Evolutionary conservation across 2,113 vertebrate genomes (phyloP), one percentile per base, ranked within the genome.

Genomic region (Geococcyx californianus): DNA sequence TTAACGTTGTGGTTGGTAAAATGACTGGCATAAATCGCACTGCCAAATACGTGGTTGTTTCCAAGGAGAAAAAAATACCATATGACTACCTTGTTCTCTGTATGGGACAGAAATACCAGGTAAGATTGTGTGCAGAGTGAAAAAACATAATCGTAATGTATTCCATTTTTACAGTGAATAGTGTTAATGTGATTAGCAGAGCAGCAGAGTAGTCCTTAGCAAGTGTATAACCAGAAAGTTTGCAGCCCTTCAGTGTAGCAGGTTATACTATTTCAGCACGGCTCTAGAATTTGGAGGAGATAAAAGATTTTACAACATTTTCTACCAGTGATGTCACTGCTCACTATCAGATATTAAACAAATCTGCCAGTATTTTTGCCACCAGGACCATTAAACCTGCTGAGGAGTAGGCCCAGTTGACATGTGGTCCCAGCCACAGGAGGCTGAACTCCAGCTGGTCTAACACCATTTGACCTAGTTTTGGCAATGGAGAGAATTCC

Each of bases 31-130:
- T 99, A 93, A 97, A 99, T 95, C 98, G 99, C 29, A 73, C 97
- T 67, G 98, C 98, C 96, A 99, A 99, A 92, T 96, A 98, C 2
- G 94, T 99, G 1, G 67, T 98, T 6, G 96, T 99, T 93, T 98
- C 98, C n/a, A 76, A 93, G 6, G 95, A 94, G 4, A 88, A 89
- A 60, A 96, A 93, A 23, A 98, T 99, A 23, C 97, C 97, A 0
- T 99, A 99, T 1, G 99, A 99, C 92, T 97, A 99, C 96, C 98
- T 99, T 69, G 84, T 99, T 86, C 98, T 99, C 83, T 99, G 99
- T 52, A 99, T 97, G 0, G 99, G 99, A 19, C 98, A 98, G 94
- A 99, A 98, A 92, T 99, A 99, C 97, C 99, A 99, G 98, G 99
- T 99, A 77, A 98, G 95, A 34, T 4, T 24, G 14, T 13, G 29